Evolutionary conservation across 2,888 invertebrate genomes (phyloP), one percentile per base, ranked within the genome.

Genomic region (Dicranocentrus wangi): DNA sequence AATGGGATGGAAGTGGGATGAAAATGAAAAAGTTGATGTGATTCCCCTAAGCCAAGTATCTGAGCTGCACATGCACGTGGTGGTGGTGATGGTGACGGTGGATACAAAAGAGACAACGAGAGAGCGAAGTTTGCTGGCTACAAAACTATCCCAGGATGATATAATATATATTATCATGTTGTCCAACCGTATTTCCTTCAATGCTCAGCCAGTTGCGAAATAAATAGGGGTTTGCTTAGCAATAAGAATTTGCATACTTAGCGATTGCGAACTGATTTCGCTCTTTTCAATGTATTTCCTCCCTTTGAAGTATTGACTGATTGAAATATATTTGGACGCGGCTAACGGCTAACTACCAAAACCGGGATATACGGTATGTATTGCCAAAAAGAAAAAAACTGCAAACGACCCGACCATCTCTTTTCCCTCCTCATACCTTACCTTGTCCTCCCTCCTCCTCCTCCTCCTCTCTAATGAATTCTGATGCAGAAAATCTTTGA

Each of bases 1-100:
- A 81, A 81, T 77, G 72, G 70, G 61, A 23, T 19, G 72, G 51
- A 75, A 69, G 68, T 61, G 73, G 51, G 69, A 47, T 61, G 32
- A 51, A 71, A 81, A 77, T 81, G 81, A 81, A 81, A 75, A 76
- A 68, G 76, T 71, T 66, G 80, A 81, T 77, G 76, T 72, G 81
- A 65, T 60, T 81, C 66, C 61, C 71, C 39, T 81, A 81, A 81
- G 81, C 76, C 81, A 81, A 77, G 66, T 81, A 81, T 81, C 81
- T 66, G 47, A 60, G 51, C 63, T 60, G 58, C 76, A 81, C 81
- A 81, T 81, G 70, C 81, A 81, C 76, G 66, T 19, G 8, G 39
- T 39, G 8, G 39, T 39, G 39, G 7, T 13, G 7, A 7, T 39
- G 7, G 8, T 39, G 39, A 39, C 7, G 13, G 13, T 39, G 51